These are phyloP conservation scores for Podarcis cretensis DNA, from an alignment of 2,113 vertebrate genomes.

Conservation along the genomic window DNA sequence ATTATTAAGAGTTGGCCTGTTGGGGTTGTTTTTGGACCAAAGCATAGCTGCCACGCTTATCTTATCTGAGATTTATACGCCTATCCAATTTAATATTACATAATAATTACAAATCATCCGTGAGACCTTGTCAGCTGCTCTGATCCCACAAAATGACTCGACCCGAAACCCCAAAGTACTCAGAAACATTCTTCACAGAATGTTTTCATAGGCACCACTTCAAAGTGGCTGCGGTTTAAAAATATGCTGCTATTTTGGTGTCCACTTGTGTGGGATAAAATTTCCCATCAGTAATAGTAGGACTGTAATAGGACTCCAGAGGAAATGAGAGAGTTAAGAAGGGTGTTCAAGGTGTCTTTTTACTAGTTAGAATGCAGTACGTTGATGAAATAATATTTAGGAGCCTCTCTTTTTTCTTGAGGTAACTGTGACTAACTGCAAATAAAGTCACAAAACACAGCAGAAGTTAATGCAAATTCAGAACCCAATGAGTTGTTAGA, in stretches of 20 bases:
- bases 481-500: neutral
- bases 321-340: slow-evolving; percentile 45
- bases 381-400: slow-evolving; percentile 22
- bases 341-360: slow-evolving; percentile 29
- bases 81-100: slow-evolving; percentile 64
- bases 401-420: slow-evolving; percentile 14
- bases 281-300: slow-evolving; percentile 72
- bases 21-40: slow-evolving; percentile 31
- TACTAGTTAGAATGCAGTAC: slow-evolving; percentile 10
- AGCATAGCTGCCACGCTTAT: slow-evolving; percentile 41
- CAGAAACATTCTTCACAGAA: slow-evolving; percentile 64
- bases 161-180: slow-evolving; percentile 69
- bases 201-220: slow-evolving; percentile 79
- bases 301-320: slow-evolving; percentile 56
- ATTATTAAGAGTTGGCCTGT: neutral
- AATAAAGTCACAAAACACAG: neutral
- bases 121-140: slow-evolving; percentile 70
- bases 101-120: slow-evolving; percentile 65
- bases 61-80: slow-evolving; percentile 60
- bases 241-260: slow-evolving; percentile 80
- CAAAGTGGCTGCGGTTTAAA: slow-evolving; percentile 75
- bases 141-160: slow-evolving; percentile 66
- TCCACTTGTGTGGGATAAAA: slow-evolving; percentile 78
- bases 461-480: neutral
- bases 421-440: neutral